Base-by-base conservation (phyloP, 2,797 vertebrate species). In the Darevskia nairensis region DNA sequence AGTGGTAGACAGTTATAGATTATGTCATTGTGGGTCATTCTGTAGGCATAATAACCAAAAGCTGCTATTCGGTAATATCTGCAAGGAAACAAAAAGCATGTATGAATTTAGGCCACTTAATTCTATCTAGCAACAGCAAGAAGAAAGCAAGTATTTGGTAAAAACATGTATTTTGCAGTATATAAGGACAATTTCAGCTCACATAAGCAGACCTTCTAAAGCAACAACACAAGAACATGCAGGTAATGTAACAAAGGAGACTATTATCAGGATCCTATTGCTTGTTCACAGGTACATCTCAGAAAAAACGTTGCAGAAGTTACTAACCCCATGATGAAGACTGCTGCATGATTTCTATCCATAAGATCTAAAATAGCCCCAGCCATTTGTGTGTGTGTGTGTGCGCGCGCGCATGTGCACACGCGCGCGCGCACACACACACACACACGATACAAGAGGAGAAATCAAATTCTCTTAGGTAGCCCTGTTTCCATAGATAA, bases 21-120 rank as follows among this genome's bases (percentile, higher is more conserved):
- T 29, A 99, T 88, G 61, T 98, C 98, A 0, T 96, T 91, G 0
- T 93, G 87, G 6, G 15, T 92, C 98, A 99, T 98, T 82, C 94
- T 89, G 94, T 98, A 99, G 81, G 98, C 97, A 13, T 97, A 97
- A 94, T 98, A 98, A 44, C 97, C 97, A 4, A 99, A 98, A 85
- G 98, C 98, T 6, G 98, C 97, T 2, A 99, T 99, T 85, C 98
- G 97, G 93, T 97, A 99, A 95, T 99, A 99, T 93, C 98, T 99
- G 94, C 35, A 3, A 39, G 32, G 4, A 59, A 19, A 23, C 19
- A 13, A 85, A 10, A 21, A 83, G 68, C n/a, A 39, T 46, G 39
- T 25, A 61, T 75, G 0, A 55, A 81, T 15, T 6, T 50, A 66
- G 8, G 8, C 21, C 44, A 15, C 0, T 2, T 39, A 39, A 0